A percentile compares a stretch with the other conserved stretches of the same genome.
These are phyloP conservation scores for Gallinago jamesoni DNA, from an alignment of 2,113 vertebrate genomes.

Conservation along the genomic window DNA sequence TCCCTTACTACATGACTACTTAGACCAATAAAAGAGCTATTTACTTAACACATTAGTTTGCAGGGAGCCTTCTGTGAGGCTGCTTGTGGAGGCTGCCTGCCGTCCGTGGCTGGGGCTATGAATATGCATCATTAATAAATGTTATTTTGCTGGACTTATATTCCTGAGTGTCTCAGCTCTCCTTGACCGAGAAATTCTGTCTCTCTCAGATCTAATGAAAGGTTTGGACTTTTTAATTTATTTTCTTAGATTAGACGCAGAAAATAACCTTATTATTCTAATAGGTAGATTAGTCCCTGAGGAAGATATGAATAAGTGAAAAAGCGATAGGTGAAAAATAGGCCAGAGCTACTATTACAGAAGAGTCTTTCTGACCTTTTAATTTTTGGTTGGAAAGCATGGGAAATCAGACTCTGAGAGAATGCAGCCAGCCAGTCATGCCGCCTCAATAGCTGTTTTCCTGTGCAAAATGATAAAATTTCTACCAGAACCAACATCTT, in stretches of 20 bases:
- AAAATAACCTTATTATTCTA: slow-evolving; percentile 65
- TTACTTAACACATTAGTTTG: slow-evolving; percentile 8
- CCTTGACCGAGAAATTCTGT: slow-evolving; percentile 61
- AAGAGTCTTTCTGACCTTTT: not conserved
- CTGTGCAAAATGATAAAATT: not conserved
- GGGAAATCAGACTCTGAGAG: not conserved
- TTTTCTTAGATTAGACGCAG: slow-evolving; percentile 66
- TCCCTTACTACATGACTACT: slow-evolving; percentile 4
- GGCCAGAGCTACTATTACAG: slow-evolving; percentile 19
- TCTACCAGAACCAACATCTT: not conserved
- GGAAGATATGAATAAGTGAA: slow-evolving; percentile 59
- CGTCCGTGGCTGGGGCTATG: not conserved
- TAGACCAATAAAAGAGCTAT: not conserved
- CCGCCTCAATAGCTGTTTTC: not conserved
- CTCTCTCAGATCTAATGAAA: slow-evolving; percentile 53
- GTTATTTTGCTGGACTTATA: not conserved
- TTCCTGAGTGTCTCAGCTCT: slow-evolving; percentile 16
- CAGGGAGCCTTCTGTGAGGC: not conserved
- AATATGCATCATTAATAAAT: slow-evolving; percentile 39
- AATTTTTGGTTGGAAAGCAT: not conserved
- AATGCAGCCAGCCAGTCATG: not conserved
- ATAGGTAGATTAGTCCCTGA: slow-evolving; percentile 36
- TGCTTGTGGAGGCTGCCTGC: not conserved
- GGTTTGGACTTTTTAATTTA: slow-evolving; percentile 59
- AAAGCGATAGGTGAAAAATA: slow-evolving; percentile 47